Evolutionary conservation across 2,113 vertebrate species (phyloP), one percentile per base, ranked within the genome.

Genomic region (Datnioides undecimradiatus): DNA sequence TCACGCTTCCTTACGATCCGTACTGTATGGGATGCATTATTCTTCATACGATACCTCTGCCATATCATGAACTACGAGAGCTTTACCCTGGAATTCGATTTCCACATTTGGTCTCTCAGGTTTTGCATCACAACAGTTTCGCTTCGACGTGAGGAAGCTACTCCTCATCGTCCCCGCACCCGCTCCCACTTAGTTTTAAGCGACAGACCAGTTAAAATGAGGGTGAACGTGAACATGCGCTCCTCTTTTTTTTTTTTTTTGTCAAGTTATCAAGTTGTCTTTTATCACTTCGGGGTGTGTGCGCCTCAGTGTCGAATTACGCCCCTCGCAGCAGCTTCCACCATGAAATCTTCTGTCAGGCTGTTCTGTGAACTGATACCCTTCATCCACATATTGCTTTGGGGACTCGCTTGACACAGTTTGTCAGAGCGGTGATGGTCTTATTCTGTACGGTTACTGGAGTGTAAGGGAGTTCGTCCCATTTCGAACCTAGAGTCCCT

Each of bases 361-460:
- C 73, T 68, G 19, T 54, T 72, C 66, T 46, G 70, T 65, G 46
- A 85, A 79, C 77, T 25, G 79, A 90, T 87, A 83, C 49, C 71
- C 70, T 87, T 91, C 70, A 78, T 84, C 79, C 71, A 79, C 59
- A 34, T 49, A 68, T 60, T 51, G 73, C 82, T 85, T 21, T 58
- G 38, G 68, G 67, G 82, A 69, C 62, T 73, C 34, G 31, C 54
- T 84, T 66, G 64, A 83, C 65, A 64, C 76, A 75, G 62, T 67
- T 75, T 40, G 73, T 79, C 68, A 71, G 63, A 60, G 21, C 19
- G 64, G 54, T 31, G 82, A 71, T 51, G 59, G 72, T 49, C 36
- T 49, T 66, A 57, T 57, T 76, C 68, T 45, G 4, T 21, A 25
- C 9, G 43, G 34, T 57, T 41, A 46, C 65, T 64, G 8, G 5